These are phyloP conservation scores for Dendropsophus ebraccatus DNA, from an alignment of 2,113 vertebrate species.

Conservation along the genomic window DNA sequence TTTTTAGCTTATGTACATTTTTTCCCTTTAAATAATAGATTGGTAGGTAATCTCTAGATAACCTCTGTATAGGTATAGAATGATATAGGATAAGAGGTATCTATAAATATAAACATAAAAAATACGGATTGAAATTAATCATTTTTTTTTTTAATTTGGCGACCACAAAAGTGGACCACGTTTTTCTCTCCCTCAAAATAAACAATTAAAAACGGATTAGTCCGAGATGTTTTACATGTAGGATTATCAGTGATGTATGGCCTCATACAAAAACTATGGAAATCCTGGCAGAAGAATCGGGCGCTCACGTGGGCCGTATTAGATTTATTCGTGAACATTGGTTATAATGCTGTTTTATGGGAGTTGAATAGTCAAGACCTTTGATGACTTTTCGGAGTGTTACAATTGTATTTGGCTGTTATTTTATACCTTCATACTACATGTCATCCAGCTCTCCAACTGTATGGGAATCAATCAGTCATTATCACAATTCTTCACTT, in stretches of 20 bases:
- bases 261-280: not conserved
- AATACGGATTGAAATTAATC: too few species aligned
- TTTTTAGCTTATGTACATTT: too few species aligned
- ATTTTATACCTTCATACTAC: not conserved
- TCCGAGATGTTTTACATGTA: not conserved
- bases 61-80: too few species aligned
- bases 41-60: too few species aligned
- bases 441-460: not conserved
- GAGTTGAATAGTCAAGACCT: not conserved
- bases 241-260: not conserved
- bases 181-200: too few species aligned
- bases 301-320: conserved; percentile 63
- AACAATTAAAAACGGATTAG: too few species aligned
- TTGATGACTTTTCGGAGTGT: not conserved
- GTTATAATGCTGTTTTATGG: not conserved
- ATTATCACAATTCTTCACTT: not conserved
- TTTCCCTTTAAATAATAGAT: too few species aligned
- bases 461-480: not conserved
- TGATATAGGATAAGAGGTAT: too few species aligned
- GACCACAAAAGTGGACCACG: too few species aligned
- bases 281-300: conserved; percentile 1
- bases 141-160: too few species aligned
- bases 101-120: too few species aligned
- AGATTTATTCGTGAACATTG: conserved; percentile 49
- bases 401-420: not conserved